These are phyloP conservation scores for Drusus annulatus DNA, from an alignment of 1,140 invertebrate genomes.

Conservation along the genomic window DNA sequence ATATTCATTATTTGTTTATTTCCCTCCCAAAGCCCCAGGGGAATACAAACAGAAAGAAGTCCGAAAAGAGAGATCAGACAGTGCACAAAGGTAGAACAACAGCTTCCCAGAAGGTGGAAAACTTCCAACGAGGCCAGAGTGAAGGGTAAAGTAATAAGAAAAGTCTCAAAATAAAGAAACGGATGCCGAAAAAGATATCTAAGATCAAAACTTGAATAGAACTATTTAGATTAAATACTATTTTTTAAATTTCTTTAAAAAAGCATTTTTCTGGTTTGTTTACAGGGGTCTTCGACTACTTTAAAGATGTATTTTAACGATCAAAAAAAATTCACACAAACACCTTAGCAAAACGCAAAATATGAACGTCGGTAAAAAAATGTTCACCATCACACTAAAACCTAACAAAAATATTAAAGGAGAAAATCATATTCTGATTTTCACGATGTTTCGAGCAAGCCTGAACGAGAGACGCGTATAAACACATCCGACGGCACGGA, in stretches of 20 bases:
- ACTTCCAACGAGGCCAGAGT: slow-evolving; percentile 23
- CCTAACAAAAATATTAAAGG: too few species aligned
- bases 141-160: slow-evolving; percentile 28
- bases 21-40: not conserved
- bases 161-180: not conserved
- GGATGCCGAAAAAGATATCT: not conserved
- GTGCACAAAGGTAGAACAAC: slow-evolving; percentile 21
- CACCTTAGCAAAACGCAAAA: too few species aligned
- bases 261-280: too few species aligned
- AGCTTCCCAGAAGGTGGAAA: not conserved
- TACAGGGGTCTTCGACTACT: too few species aligned
- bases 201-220: not conserved
- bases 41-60: slow-evolving; percentile 25
- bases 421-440: too few species aligned
- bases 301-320: too few species aligned
- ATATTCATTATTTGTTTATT: too few species aligned
- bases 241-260: too few species aligned
- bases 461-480: not conserved
- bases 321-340: too few species aligned
- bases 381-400: too few species aligned
- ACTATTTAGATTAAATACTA: too few species aligned
- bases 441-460: slow-evolving; percentile 9
- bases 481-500: slow-evolving; percentile 8
- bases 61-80: not conserved
- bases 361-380: too few species aligned